Percentiles rank a stretch among this genome's conserved stretches.
Conservation (phyloP, 2,797 vertebrate species). For the Tokudaia tokunoshimensis region DNA sequence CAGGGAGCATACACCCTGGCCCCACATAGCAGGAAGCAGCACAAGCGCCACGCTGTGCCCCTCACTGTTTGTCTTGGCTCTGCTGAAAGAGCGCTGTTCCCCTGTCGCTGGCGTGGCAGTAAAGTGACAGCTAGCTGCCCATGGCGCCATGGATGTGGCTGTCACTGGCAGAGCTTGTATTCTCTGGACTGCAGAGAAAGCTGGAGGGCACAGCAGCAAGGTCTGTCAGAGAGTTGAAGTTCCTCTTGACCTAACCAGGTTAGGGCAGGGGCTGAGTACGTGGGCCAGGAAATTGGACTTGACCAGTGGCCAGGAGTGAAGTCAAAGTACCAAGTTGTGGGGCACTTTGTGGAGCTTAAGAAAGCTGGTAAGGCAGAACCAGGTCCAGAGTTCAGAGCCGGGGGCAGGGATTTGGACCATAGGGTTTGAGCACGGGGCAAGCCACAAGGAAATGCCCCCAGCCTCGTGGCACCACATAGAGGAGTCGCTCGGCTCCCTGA, state of each 20-base stretch:
- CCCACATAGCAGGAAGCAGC: background rate
- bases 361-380: rapidly evolving
- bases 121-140: background rate
- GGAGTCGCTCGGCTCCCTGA: background rate
- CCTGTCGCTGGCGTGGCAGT: background rate
- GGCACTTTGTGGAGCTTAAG: background rate
- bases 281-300: background rate
- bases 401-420: background rate
- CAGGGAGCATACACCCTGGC: rapidly evolving
- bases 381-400: background rate
- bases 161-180: background rate
- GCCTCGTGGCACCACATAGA: rapidly evolving
- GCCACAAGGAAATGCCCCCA: background rate
- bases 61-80: background rate
- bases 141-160: background rate
- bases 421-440: background rate
- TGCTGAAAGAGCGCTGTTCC: background rate
- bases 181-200: background rate
- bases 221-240: background rate
- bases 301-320: background rate
- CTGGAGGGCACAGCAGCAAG: background rate
- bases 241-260: background rate
- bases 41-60: background rate
- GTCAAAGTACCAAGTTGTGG: background rate
- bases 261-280: background rate